These are phyloP conservation scores for Neoseiulus cucumeris DNA, from an alignment of 1,140 invertebrate species.

Conservation along the genomic window DNA sequence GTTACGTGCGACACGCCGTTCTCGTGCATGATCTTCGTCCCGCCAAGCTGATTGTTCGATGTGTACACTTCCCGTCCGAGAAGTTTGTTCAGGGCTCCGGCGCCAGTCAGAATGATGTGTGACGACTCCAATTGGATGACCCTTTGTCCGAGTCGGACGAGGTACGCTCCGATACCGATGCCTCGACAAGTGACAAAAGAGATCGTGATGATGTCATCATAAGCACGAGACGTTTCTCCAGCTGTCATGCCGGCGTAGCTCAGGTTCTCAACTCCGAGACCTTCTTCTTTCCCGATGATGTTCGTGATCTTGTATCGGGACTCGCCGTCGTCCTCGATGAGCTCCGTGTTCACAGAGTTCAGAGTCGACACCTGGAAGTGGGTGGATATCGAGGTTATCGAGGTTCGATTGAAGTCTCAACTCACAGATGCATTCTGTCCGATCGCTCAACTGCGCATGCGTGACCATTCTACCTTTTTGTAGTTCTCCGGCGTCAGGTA, in stretches of 20 bases:
- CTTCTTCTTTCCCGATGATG: conserved; percentile 87
- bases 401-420: not conserved
- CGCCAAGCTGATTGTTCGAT: conserved; percentile 92
- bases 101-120: conserved; percentile 93
- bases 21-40: conserved; percentile 89
- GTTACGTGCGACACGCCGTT: conserved; percentile 88
- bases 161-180: conserved; percentile 94
- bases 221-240: conserved; percentile 86
- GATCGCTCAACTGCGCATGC: no score
- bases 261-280: conserved; percentile 87
- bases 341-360: conserved; percentile 62
- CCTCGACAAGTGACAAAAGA: conserved; percentile 72
- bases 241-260: conserved; percentile 91
- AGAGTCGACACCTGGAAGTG: conserved; percentile 26
- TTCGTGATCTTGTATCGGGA: conserved; percentile 82
- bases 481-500: conserved; percentile 86
- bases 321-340: conserved; percentile 86
- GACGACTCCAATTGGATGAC: conserved; percentile 97
- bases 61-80: conserved; percentile 87
- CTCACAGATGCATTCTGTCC: not conserved
- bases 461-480: conserved; percentile 59
- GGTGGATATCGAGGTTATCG: not conserved
- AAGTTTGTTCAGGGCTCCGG: conserved; percentile 75
- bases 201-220: conserved; percentile 82
- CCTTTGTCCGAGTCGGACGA: conserved; percentile 73